Evolutionary conservation across 2,797 vertebrate species (phyloP).

Genomic region (Pyrocephalus nanus): DNA sequence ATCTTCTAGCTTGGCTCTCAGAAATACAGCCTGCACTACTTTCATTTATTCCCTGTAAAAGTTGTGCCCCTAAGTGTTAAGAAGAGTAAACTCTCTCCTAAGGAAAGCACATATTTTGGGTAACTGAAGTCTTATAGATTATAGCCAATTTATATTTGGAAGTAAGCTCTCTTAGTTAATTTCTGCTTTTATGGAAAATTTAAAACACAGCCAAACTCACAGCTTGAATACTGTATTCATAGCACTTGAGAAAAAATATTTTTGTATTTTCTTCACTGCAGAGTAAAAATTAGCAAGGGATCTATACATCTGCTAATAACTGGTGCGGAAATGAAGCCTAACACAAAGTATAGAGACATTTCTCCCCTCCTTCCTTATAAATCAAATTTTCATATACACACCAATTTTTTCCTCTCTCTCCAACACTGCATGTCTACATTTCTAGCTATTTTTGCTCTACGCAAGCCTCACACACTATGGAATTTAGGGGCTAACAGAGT

Average conservation of each 20-base stretch:
- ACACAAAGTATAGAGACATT: background rate
- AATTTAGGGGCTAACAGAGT: background rate
- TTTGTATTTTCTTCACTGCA: background rate
- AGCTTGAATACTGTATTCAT: constrained; percentile 48
- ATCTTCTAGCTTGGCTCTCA: constrained; percentile 20
- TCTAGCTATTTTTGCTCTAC: constrained; percentile 3
- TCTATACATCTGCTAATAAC: background rate
- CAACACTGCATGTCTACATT: background rate
- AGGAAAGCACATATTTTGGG: constrained; percentile 23
- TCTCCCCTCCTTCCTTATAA: background rate
- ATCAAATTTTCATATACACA: background rate
- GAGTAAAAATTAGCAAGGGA: constrained; percentile 6
- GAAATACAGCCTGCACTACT: background rate
- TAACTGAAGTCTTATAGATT: constrained; percentile 24
- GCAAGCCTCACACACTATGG: background rate
- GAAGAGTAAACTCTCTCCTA: constrained; percentile 5
- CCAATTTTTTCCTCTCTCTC: background rate
- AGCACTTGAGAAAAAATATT: background rate
- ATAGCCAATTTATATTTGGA: constrained; percentile 40
- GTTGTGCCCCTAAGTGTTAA: background rate
- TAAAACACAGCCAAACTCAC: constrained; percentile 40
- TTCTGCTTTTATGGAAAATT: constrained; percentile 45
- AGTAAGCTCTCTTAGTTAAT: constrained; percentile 18
- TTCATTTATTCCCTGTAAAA: constrained; percentile 27
- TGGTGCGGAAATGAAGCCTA: background rate